Base-by-base conservation (phyloP, 2,888 invertebrate species). In the Muschampia plurimacula region DNA sequence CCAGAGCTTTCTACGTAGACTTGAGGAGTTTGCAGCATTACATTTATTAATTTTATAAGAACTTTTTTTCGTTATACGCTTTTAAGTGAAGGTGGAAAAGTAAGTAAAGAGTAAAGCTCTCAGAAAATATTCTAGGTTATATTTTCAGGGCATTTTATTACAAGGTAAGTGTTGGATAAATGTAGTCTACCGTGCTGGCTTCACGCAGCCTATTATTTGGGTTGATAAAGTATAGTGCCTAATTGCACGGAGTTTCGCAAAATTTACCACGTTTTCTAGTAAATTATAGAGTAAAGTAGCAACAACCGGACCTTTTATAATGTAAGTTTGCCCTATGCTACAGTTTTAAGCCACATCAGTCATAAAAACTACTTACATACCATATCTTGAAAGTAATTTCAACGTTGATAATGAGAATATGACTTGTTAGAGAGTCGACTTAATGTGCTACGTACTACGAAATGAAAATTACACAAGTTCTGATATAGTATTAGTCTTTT, bases 171-270 rank as follows among this genome's bases (percentile, higher is more conserved):
- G 65, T 65, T 49, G 49, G 49, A 49, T 49, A 64, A 65, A 65
- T 65, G 46, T 28, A 32, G 12, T 22, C 8, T 46, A 12, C 9
- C 32, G 49, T 32, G 41, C 63, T 64, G n/a, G 22, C 44, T 22
- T 46, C 46, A 15, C 44, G 41, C 28, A n/a, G 49, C 32, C 32
- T 32, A 65, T 65, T 49, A 65, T 49, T 46, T 65, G 8, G 65
- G 65, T 49, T 63, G 9, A 44, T 64, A 28, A 65, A 49, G 49
- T 65, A 49, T 65, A 65, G 39, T n/a, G 32, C 65, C 65, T 65
- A 65, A 49, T 46, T 65, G 32, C 49, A 49, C 28, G 44, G 49
- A 65, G 65, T 65, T 65, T 32, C 13, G 28, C 32, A 28, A 44
- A 64, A 64, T 64, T 10, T 46, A 15, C 41, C 46, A 15, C 64